Conservation (phyloP, 2,113 vertebrate species). For the Mastomys coucha region DNA sequence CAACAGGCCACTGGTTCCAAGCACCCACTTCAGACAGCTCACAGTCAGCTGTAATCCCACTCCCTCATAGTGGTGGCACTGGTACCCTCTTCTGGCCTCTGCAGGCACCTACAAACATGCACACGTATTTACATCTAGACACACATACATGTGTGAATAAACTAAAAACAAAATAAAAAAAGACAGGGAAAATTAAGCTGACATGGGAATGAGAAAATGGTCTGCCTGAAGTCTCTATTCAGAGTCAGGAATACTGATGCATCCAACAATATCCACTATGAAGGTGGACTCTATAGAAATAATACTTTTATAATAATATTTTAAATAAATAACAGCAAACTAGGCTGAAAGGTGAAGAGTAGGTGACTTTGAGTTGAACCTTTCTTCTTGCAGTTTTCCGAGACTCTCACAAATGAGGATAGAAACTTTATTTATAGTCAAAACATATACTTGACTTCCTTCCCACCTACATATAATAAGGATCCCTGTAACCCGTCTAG, state of each 20-base stretch:
- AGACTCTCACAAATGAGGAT: neutral
- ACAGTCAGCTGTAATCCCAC: neutral
- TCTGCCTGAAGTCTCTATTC: neutral
- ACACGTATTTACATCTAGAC: neutral
- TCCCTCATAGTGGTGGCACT: neutral
- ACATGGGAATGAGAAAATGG: neutral
- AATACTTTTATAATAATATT: neutral
- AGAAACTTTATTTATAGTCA: neutral
- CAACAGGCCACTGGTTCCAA: neutral
- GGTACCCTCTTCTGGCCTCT: neutral
- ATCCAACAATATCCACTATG: neutral
- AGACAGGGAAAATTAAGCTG: neutral
- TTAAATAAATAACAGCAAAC: neutral
- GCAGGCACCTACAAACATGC: neutral
- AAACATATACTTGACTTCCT: neutral
- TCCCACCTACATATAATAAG: neutral
- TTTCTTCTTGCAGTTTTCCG: neutral
- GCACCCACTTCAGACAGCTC: neutral
- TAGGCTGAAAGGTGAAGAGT: too few relatives aligned
- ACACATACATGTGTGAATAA: neutral
- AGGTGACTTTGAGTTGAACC: neutral
- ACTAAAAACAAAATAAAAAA: neutral
- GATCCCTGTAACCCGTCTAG: neutral
- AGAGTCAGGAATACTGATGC: neutral
- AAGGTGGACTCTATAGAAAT: neutral